phyloP scores from a whole-genome alignment of 2,888 invertebrate genomes.

The Pegoplata infirma region DNA sequence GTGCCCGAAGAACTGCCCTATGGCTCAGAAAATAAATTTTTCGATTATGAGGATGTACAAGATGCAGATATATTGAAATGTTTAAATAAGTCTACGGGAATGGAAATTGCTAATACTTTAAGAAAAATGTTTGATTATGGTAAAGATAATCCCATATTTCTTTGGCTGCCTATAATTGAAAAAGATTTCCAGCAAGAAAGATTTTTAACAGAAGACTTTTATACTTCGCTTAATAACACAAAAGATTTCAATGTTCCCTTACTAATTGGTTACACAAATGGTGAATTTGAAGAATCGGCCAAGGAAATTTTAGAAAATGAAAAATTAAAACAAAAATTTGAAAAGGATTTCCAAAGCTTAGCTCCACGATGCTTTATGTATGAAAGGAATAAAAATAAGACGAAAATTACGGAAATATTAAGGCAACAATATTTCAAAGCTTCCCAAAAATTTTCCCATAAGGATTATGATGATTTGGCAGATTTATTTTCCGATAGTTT shows the following conservation, averaged over 20 bases:
- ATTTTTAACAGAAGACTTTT: conserved; percentile 79
- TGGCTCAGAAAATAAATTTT: not conserved
- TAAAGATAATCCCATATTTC: conserved; percentile 69
- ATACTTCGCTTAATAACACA: conserved; percentile 59
- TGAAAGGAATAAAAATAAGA: conserved; percentile 67
- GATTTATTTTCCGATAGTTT: conserved; percentile 79
- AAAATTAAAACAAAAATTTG: conserved; percentile 70
- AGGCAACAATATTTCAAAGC: conserved; percentile 58
- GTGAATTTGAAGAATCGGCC: conserved; percentile 78
- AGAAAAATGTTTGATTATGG: conserved; percentile 68
- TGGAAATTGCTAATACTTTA: conserved; percentile 64
- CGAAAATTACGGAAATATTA: conserved; percentile 45
- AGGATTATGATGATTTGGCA: conserved; percentile 64
- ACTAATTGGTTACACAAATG: conserved; percentile 79
- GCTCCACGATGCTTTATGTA: conserved; percentile 80
- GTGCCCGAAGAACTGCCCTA: conserved; percentile 58
- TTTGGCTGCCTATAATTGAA: conserved; percentile 80
- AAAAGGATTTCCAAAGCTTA: conserved; percentile 78
- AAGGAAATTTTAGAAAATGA: conserved; percentile 72
- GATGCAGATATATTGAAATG: conserved; percentile 78
- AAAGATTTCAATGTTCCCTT: conserved; percentile 76
- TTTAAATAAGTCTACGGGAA: conserved; percentile 72
- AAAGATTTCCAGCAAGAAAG: conserved; percentile 78
- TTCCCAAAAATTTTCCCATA: conserved; percentile 18
- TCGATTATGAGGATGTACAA: conserved; percentile 66